Conservation (phyloP, 1,140 invertebrate genomes). For the Odontomachus brunneus region DNA sequence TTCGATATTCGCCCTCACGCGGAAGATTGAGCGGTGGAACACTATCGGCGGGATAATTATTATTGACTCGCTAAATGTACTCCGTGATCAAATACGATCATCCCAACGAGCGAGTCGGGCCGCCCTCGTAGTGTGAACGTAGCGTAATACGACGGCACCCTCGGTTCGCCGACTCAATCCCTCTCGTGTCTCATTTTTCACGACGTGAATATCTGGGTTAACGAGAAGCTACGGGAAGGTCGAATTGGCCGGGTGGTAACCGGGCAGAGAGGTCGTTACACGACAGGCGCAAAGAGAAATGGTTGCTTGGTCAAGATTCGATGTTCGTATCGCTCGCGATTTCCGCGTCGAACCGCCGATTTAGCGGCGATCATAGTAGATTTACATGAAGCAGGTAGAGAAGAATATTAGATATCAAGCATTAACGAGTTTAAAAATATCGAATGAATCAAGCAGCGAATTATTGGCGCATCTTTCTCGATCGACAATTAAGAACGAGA, state of each 20-base stretch:
- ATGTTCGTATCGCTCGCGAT: background rate
- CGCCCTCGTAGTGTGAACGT: slow-evolving; percentile 5
- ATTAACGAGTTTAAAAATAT: background rate
- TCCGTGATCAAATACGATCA: slow-evolving; percentile 34
- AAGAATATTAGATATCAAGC: slow-evolving; percentile 6
- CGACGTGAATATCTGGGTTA: slow-evolving; percentile 72
- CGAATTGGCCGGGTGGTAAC: slow-evolving; percentile 47
- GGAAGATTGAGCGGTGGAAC: slow-evolving; percentile 2
- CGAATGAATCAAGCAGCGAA: background rate
- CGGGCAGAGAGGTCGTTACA: slow-evolving; percentile 39
- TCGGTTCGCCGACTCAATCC: background rate
- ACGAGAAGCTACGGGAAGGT: slow-evolving; percentile 68
- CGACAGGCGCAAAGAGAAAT: slow-evolving; percentile 21
- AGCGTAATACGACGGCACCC: slow-evolving; percentile 11
- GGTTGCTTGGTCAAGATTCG: slow-evolving; percentile 15
- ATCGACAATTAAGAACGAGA: background rate
- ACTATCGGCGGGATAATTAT: slow-evolving; percentile 25
- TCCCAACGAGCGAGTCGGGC: slow-evolving; percentile 5
- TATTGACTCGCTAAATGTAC: slow-evolving; percentile 26
- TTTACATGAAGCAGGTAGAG: too few relatives aligned
- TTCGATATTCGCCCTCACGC: background rate
- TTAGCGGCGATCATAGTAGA: too few relatives aligned
- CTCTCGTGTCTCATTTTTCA: slow-evolving; percentile 37
- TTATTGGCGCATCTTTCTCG: background rate
- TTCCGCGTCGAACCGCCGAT: background rate